A percentile compares a stretch with the other conserved stretches of the same genome.
phyloP scores from a whole-genome alignment of 2,797 vertebrate species.

The Artibeus jamaicensis region DNA sequence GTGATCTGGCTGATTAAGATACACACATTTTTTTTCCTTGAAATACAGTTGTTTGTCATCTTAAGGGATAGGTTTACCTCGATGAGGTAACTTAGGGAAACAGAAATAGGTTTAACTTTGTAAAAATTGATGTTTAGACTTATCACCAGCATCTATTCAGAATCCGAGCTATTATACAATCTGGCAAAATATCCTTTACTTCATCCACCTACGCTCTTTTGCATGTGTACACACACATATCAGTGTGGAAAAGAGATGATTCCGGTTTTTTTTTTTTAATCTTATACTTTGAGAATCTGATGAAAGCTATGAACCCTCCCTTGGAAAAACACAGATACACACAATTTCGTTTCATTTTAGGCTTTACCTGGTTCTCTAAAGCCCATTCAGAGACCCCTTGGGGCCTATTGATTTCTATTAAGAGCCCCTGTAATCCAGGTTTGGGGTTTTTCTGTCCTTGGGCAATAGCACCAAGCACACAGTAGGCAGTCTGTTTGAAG shows the following conservation, averaged over 20 bases:
- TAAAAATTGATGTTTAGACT: background rate
- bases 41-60: background rate
- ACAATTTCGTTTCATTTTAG: constrained; percentile 5
- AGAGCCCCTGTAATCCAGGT: background rate
- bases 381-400: background rate
- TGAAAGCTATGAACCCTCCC: background rate
- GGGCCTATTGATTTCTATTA: background rate
- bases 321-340: constrained; percentile 12
- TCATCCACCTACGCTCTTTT: background rate
- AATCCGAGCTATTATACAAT: background rate
- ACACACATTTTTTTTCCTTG: background rate
- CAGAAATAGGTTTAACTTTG: constrained; percentile 7
- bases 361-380: constrained; percentile 10
- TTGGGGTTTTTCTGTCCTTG: background rate
- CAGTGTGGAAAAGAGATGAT: background rate
- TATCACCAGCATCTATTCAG: background rate
- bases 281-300: background rate
- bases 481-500: background rate
- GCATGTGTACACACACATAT: background rate
- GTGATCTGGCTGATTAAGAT: constrained; percentile 27
- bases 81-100: background rate
- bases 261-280: background rate
- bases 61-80: constrained; percentile 2
- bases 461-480: background rate
- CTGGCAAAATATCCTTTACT: background rate